These are phyloP conservation scores for Siniperca undulata DNA, from an alignment of 2,797 vertebrate species.

Conservation along the genomic window DNA sequence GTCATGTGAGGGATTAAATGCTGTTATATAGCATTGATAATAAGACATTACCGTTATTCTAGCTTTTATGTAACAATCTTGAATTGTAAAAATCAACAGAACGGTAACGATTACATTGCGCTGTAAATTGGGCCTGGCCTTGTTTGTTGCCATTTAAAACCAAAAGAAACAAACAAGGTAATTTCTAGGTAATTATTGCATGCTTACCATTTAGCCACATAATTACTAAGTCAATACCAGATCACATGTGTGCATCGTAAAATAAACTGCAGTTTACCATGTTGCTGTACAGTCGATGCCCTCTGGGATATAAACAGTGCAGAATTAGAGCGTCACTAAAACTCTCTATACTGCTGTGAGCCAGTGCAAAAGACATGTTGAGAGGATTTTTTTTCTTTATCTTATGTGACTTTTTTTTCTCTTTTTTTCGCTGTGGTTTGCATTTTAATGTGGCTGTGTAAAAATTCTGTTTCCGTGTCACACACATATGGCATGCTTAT, in stretches of 20 bases:
- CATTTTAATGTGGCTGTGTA: constrained; percentile 37
- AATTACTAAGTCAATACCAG: constrained; percentile 75
- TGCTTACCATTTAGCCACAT: constrained; percentile 74
- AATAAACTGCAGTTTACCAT: constrained; percentile 72
- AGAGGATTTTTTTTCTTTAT: constrained; percentile 22
- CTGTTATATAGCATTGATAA: neutral
- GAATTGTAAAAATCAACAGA: constrained; percentile 47
- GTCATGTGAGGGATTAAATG: neutral
- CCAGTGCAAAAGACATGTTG: constrained; percentile 2
- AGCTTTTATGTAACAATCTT: constrained; percentile 14
- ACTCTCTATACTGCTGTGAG: constrained; percentile 20
- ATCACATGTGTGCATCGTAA: constrained; percentile 77
- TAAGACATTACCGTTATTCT: neutral
- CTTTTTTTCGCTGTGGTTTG: constrained; percentile 17
- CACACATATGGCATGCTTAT: constrained; percentile 15
- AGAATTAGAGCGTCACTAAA: constrained; percentile 22
- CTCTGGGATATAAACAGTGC: constrained; percentile 61
- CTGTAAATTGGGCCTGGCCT: constrained; percentile 67
- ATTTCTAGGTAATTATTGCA: constrained; percentile 78
- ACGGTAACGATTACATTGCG: constrained; percentile 41
- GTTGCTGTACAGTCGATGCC: constrained; percentile 61
- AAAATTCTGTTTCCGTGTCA: constrained; percentile 34
- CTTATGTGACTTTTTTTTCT: constrained; percentile 7
- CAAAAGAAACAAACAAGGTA: constrained; percentile 81
- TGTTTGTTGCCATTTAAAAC: constrained; percentile 77